Percentiles rank a stretch among this genome's conserved stretches.
Evolutionary conservation across 1,140 invertebrate genomes (phyloP).

Genomic region (Diorhabda elongata): DNA sequence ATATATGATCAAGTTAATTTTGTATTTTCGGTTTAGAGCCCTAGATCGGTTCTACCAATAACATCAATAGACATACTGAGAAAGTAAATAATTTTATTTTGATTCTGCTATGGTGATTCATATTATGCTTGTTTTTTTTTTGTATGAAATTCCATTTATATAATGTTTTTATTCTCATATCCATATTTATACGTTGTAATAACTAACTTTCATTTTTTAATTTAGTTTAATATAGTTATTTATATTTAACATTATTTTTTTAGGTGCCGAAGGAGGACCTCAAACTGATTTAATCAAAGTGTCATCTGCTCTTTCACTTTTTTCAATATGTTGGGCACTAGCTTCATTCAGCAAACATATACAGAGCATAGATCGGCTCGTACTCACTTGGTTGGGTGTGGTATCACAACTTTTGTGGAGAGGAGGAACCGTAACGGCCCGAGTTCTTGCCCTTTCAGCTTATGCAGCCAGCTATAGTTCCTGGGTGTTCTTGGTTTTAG

Average conservation of each 20-base stretch:
- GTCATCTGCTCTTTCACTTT: conserved; percentile 74
- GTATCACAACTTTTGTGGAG: conserved; percentile 80
- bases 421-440: conserved; percentile 77
- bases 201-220: no score
- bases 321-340: conserved; percentile 85
- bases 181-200: no score
- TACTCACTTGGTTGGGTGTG: conserved; percentile 86
- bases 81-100: no score
- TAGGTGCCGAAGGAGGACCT: conserved; percentile 13
- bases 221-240: no score
- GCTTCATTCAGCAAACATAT: conserved; percentile 88
- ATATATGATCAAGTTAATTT: no score
- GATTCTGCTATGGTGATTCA: no score
- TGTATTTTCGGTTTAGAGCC: no score
- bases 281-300: conserved; percentile 75
- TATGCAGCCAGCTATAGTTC: conserved; percentile 82
- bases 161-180: no score
- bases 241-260: background rate
- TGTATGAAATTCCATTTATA: no score
- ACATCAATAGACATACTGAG: no score
- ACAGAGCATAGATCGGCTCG: conserved; percentile 75
- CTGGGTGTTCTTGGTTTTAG: conserved; percentile 77
- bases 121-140: no score
- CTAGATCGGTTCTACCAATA: no score
- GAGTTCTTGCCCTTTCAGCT: conserved; percentile 75